Conservation (phyloP, 2,113 vertebrate species). For the Mirza zaza region DNA sequence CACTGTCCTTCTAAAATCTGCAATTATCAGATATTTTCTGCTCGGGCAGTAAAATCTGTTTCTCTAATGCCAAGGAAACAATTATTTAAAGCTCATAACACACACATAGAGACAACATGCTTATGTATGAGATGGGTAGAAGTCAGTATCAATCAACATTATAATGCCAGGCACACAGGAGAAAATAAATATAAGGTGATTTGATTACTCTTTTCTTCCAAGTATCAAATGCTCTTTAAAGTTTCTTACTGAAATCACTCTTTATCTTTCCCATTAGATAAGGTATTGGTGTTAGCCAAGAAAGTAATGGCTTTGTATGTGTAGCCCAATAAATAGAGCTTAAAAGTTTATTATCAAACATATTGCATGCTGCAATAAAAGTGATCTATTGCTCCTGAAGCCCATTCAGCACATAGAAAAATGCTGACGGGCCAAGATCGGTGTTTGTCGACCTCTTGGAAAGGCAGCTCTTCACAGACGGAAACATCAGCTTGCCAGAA, state of each 20-base stretch:
- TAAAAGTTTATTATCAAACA: constrained; percentile 78
- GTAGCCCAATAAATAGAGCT: constrained; percentile 71
- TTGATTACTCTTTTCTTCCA: constrained; percentile 26
- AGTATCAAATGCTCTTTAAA: constrained; percentile 59
- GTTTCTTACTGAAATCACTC: constrained; percentile 70
- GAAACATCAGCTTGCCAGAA: constrained; percentile 70
- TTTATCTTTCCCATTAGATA: constrained; percentile 66
- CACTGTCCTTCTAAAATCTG: constrained; percentile 47
- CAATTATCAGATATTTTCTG: constrained; percentile 64
- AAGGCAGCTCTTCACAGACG: constrained; percentile 62
- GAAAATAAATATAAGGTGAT: constrained; percentile 51
- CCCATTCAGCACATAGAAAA: constrained; percentile 53
- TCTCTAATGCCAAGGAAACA: constrained; percentile 32
- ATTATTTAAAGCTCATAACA: constrained; percentile 59
- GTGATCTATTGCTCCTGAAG: constrained; percentile 64
- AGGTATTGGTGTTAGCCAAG: constrained; percentile 60
- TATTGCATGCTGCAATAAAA: constrained; percentile 64
- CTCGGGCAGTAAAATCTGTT: constrained; percentile 38
- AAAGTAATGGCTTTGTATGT: constrained; percentile 68
- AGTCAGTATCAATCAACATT: constrained; percentile 50
- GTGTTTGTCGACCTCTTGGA: constrained; percentile 70
- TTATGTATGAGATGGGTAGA: constrained; percentile 37
- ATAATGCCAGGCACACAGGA: constrained; percentile 7
- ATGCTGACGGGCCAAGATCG: constrained; percentile 53
- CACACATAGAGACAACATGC: constrained; percentile 12